Percentiles rank a stretch among this genome's conserved stretches.
Conservation (phyloP, 2,888 invertebrate genomes). For the Polydrusus tereticollis region DNA sequence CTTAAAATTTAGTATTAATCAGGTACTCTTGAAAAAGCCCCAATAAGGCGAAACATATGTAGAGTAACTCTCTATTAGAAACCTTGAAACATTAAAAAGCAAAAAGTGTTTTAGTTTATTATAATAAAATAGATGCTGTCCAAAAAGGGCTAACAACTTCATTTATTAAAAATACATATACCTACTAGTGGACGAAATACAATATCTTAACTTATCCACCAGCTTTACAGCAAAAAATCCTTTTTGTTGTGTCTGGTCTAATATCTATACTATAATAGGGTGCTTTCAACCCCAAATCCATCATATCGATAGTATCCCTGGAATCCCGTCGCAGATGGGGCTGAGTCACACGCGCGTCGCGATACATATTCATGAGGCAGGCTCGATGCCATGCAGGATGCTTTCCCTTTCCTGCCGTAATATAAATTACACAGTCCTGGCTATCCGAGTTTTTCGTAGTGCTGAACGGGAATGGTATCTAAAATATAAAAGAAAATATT, state of each 20-base stretch:
- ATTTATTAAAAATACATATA: not conserved
- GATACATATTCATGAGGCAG: conserved; percentile 67
- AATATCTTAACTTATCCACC: too few species aligned
- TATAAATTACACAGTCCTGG: conserved; percentile 28
- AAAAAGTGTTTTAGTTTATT: too few species aligned
- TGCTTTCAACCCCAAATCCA: conserved; percentile 64
- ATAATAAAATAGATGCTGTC: too few species aligned
- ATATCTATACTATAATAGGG: conserved; percentile 53
- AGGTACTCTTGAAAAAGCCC: too few species aligned
- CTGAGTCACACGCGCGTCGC: conserved; percentile 64
- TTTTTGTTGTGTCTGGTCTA: conserved; percentile 31
- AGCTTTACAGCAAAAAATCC: conserved; percentile 12
- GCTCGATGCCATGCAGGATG: conserved; percentile 61
- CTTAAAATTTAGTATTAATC: too few species aligned
- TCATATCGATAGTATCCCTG: conserved; percentile 65
- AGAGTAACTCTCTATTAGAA: too few species aligned
- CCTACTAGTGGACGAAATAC: too few species aligned
- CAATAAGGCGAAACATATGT: too few species aligned
- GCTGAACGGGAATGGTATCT: not conserved
- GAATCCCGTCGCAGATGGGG: conserved; percentile 63
- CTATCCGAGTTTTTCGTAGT: conserved; percentile 10
- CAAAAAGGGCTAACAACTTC: too few species aligned
- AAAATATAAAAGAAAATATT: not conserved
- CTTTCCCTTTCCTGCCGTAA: conserved; percentile 43
- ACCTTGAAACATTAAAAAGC: too few species aligned